These are phyloP conservation scores for Oophaga pumilio DNA, from an alignment of 2,113 vertebrate species.

Conservation along the genomic window DNA sequence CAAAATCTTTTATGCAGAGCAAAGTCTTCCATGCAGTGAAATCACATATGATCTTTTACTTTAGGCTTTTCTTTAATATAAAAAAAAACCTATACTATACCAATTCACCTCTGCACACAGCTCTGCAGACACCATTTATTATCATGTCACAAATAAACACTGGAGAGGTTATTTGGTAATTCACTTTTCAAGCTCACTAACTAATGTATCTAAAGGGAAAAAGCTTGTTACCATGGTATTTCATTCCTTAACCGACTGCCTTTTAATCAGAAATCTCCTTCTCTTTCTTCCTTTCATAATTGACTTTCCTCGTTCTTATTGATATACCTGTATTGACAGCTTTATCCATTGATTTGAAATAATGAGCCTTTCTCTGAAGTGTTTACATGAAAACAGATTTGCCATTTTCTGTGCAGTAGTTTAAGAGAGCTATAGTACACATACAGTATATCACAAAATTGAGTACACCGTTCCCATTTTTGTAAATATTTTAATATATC, in stretches of 20 bases:
- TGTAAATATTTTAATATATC: too few relatives aligned
- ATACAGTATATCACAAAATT: too few relatives aligned
- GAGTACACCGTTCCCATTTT: too few relatives aligned
- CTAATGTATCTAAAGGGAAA: conserved; percentile 38
- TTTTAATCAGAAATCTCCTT: conserved; percentile 7
- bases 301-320: conserved; percentile 10
- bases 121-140: not conserved
- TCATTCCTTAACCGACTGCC: not conserved
- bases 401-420: not conserved
- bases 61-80: not conserved
- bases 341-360: not conserved
- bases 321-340: conserved; percentile 19
- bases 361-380: not conserved
- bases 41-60: not conserved
- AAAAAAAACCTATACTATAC: not conserved
- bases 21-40: not conserved
- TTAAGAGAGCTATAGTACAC: too few relatives aligned
- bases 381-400: not conserved
- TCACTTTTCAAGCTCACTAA: conserved; percentile 40
- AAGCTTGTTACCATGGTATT: conserved; percentile 53
- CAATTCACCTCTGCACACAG: not conserved
- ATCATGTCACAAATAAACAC: conserved; percentile 36
- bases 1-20: conserved; percentile 7
- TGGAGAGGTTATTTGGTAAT: conserved; percentile 31
- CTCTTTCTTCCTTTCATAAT: conserved; percentile 1